phyloP scores from a whole-genome alignment of 2,888 invertebrate species.

The Odontomyia ornata region DNA sequence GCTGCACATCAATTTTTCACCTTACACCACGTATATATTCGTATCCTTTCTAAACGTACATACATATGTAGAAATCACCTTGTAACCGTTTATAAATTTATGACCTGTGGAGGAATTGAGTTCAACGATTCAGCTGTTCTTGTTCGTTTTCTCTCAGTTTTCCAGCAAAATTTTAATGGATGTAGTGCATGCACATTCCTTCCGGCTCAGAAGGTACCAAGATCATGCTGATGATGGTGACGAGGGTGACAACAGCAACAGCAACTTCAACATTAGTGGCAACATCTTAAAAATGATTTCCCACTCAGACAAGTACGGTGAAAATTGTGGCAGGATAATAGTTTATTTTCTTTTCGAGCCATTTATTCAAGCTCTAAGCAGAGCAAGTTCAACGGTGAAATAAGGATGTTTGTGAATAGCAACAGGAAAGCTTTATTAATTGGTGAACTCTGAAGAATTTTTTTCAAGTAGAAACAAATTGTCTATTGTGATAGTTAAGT shows the following conservation, averaged over 20 bases:
- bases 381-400: neutral
- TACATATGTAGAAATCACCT: neutral
- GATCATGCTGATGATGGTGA: too few species aligned
- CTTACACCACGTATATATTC: neutral
- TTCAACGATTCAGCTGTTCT: too few species aligned
- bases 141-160: too few species aligned
- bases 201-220: too few species aligned
- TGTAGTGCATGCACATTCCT: too few species aligned
- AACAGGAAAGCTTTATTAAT: conserved; percentile 1
- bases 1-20: neutral
- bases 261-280: neutral
- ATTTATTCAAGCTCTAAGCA: too few species aligned
- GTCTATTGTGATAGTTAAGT: too few species aligned
- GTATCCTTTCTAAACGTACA: neutral
- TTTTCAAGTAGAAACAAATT: neutral
- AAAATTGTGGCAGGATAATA: neutral
- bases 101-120: neutral
- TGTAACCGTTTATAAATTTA: conserved; percentile 4
- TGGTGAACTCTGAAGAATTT: neutral
- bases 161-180: too few species aligned
- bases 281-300: neutral
- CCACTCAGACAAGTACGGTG: neutral
- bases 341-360: neutral
- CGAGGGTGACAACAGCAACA: neutral
- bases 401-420: neutral